phyloP scores from a whole-genome alignment of 2,113 vertebrate species.

The Origma solitaria region DNA sequence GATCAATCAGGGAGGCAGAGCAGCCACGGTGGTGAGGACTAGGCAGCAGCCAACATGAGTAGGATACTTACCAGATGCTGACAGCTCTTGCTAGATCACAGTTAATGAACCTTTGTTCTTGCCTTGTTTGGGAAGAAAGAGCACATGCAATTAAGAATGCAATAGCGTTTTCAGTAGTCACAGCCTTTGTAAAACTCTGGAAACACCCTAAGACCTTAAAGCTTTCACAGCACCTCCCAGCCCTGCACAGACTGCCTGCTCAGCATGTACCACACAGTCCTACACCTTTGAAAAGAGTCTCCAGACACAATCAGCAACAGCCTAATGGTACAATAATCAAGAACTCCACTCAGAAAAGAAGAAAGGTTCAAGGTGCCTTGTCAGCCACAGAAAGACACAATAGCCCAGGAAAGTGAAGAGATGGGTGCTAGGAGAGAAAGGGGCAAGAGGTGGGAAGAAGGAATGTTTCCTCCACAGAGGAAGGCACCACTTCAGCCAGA shows the following conservation, averaged over 20 bases:
- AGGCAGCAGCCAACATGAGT: neutral
- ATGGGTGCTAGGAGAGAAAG: neutral
- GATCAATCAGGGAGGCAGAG: neutral
- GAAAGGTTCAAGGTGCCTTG: neutral
- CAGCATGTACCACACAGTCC: neutral
- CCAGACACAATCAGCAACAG: neutral
- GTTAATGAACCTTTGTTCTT: neutral
- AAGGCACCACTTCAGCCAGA: neutral
- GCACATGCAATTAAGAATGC: neutral
- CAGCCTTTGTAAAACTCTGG: neutral
- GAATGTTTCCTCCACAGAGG: neutral
- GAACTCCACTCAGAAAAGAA: neutral
- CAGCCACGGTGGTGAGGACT: neutral
- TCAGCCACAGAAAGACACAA: neutral
- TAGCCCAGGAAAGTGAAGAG: neutral
- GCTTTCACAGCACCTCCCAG: neutral
- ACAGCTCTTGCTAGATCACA: neutral
- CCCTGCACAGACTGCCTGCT: neutral
- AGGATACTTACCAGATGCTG: neutral
- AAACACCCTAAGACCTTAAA: neutral
- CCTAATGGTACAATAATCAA: neutral
- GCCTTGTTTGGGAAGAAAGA: neutral
- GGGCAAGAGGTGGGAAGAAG: neutral
- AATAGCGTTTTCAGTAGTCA: neutral
- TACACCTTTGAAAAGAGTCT: neutral